Evolutionary conservation across 2,888 invertebrate genomes (phyloP).

Genomic region (Hetaerina titia): DNA sequence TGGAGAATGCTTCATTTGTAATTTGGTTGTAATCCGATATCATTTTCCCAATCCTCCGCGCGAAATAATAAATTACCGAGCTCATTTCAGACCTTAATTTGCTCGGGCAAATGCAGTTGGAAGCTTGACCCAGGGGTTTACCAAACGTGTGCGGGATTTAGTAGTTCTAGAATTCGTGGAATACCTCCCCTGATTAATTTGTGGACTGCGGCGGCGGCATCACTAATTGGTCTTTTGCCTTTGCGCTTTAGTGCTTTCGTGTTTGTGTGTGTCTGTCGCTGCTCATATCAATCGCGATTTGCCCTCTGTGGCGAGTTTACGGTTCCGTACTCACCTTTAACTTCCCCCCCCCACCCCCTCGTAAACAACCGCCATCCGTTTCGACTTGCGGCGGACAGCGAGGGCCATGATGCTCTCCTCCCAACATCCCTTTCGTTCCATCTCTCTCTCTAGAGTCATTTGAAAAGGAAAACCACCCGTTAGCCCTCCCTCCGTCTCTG

Average conservation of each 20-base stretch:
- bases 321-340: neutral
- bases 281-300: neutral
- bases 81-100: neutral
- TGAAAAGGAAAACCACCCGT: neutral
- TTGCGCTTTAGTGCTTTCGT: neutral
- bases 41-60: neutral
- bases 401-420: neutral
- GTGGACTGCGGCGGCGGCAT: neutral
- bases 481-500: neutral
- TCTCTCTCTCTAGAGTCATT: neutral
- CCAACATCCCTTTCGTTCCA: neutral
- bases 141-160: neutral
- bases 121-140: neutral
- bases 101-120: neutral
- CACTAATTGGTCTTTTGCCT: constrained; percentile 13
- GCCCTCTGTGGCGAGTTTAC: neutral
- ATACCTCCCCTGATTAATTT: neutral
- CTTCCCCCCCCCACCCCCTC: neutral
- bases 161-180: neutral
- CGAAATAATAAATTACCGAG: neutral
- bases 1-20: neutral
- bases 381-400: neutral
- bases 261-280: neutral
- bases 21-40: neutral
- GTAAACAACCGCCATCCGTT: neutral